Base-by-base conservation (phyloP, 2,797 vertebrate species). In the Tadarida brasiliensis region DNA sequence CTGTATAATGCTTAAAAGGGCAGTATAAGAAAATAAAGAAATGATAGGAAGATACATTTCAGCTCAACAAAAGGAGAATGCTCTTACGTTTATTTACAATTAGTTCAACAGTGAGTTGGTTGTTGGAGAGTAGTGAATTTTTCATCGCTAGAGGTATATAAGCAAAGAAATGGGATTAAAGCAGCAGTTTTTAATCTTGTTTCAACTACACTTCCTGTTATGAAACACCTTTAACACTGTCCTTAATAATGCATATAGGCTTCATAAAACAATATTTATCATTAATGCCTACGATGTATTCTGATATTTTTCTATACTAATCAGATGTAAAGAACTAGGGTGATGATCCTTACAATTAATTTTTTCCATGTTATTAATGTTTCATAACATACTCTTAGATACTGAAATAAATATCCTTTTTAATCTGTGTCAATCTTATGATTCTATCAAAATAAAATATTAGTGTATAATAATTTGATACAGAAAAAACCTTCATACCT, bases 391-490 rank as follows among this genome's bases (percentile, higher is more conserved):
- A 81, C 8, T 59, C 30, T 89, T 90, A 73, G 54, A 35, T 4
- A 56, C 4, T 71, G 1, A 78, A 91, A 2, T 85, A 93, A 74
- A 81, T 76, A 57, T 71, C 6, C 4, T 44, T 26, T 87, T 89
- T 77, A 81, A 71, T 51, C 9, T 51, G 57, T 86, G 83, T 67
- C 9, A 87, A 5, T 24, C 2, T 39, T 67, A 68, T 19, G 11
- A 59, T 57, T 83, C 11, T 84, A 76, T 83, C 35, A 93, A n/a
- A 85, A 63, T 57, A 77, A 95, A 87, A 56, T 28, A 88, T 47
- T 33, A 49, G 2, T 70, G 44, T 5, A 78, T 24, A 95, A 30
- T 3, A 67, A 86, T 83, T 61, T 63, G 26, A 71, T 30, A 2
- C 35, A 57, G 11, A n/a, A 14, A 4, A 44, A 54, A 11, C 2